Base-by-base conservation (phyloP, 1,140 invertebrate genomes). In the Cydia splendana region DNA sequence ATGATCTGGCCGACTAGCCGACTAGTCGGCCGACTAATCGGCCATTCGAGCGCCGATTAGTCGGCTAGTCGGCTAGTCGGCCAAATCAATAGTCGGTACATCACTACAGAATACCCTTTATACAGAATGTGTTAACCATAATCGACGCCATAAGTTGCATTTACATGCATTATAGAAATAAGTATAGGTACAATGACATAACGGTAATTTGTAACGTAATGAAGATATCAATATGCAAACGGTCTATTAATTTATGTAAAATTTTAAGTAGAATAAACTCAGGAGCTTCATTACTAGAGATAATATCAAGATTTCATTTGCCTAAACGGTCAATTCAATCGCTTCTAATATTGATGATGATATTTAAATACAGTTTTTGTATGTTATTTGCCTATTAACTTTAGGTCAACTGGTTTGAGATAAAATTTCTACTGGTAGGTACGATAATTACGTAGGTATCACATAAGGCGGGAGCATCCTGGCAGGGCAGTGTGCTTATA, bases 191-290 rank as follows among this genome's bases (percentile, higher is more conserved):
- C 5, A 34, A 34, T 34, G 34, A 71, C 67, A 38, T 71, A 71
- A 71, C 34, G 67, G 67, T 42, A 38, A 71, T 71, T 71, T 71
- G 12, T 71, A 69, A 42, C 45, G n/a, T 71, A 71, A 71, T 71
- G 7, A 38, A 45, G n/a, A 71, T 71, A 71, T 71, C 30, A 71
- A 71, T 38, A 71, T 71, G 67, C 67, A 38, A 71, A 71, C 38
- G 34, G 12, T 20, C 2, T 62, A 12, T 24, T 62, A 62, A 62
- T 62, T 24, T 62, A 62, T 62, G 24, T 2, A 53, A 48, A 53
- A 4, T 53, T 53, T n/a, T 53, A 53, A 53, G 15, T 53, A n/a
- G 13, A 62, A 62, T 62, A 62, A 20, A 62, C 57, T 10, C 18
- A 62, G 18, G 9, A 62, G 18, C 18, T 20, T 9, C 18, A 62